Evolutionary conservation across 2,113 vertebrate species (phyloP).

Genomic region (Haplochromis vanheusdeni): DNA sequence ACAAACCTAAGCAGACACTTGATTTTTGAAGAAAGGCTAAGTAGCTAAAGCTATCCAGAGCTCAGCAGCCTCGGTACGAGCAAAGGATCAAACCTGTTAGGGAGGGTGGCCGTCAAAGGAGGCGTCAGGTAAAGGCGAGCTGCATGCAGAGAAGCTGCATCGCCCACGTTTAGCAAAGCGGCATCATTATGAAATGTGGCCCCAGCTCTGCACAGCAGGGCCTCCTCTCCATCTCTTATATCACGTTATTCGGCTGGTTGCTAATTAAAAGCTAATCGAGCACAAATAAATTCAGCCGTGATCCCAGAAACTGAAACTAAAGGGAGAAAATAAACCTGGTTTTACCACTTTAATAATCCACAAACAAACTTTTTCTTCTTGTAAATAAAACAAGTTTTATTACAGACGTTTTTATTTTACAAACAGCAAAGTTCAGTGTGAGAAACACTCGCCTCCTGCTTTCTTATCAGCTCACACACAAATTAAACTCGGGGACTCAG

Average conservation of each 20-base stretch:
- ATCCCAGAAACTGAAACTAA: not conserved
- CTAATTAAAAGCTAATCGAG: not conserved
- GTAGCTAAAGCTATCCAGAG: not conserved
- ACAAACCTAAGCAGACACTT: not conserved
- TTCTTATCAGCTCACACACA: not conserved
- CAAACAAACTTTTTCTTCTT: not conserved
- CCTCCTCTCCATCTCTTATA: not conserved
- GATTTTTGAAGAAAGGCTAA: not conserved
- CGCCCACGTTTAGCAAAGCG: not conserved
- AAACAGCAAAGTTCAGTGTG: not conserved
- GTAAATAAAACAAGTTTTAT: not conserved
- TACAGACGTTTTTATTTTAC: not conserved
- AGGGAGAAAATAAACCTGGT: not conserved
- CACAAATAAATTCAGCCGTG: not conserved
- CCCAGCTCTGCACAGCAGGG: not conserved
- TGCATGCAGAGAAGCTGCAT: not conserved
- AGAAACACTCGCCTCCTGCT: not conserved
- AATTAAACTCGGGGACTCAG: not conserved
- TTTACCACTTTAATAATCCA: not conserved
- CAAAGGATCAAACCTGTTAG: not conserved
- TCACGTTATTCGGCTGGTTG: accelerated
- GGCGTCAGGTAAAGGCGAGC: not conserved
- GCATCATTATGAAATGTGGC: accelerated
- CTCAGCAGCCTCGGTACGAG: not conserved
- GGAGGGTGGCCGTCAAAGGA: not conserved